Conservation (phyloP, 1,140 invertebrate species). For the Chelonus insularis region DNA sequence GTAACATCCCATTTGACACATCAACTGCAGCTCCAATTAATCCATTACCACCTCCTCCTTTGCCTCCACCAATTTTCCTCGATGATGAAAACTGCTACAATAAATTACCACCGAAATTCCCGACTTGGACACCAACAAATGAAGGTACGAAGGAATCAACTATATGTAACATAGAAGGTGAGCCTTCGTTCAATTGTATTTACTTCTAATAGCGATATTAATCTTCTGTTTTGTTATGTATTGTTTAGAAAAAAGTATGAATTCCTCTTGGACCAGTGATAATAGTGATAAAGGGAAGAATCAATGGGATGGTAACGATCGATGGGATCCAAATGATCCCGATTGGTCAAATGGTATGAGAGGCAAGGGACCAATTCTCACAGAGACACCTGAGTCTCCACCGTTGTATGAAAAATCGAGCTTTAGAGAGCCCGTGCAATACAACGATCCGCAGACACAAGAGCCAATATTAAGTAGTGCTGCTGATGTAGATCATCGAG, state of each 20-base stretch:
- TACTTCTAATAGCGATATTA: no score
- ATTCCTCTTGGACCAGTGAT: slow-evolving; percentile 47
- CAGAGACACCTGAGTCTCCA: slow-evolving; percentile 69
- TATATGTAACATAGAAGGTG: slow-evolving; percentile 55
- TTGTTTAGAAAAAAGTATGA: slow-evolving; percentile 49
- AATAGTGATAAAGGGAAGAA: slow-evolving; percentile 46
- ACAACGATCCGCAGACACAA: slow-evolving; percentile 60
- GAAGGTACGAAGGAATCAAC: slow-evolving; percentile 43
- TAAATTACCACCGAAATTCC: slow-evolving; percentile 60
- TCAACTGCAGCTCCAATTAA: slow-evolving; percentile 40
- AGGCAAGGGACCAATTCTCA: slow-evolving; percentile 42
- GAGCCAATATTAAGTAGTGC: slow-evolving; percentile 54
- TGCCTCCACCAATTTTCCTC: slow-evolving; percentile 63
- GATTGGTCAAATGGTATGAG: slow-evolving; percentile 42
- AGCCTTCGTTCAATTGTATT: slow-evolving; percentile 8
- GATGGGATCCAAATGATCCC: slow-evolving; percentile 49
- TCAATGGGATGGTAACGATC: slow-evolving; percentile 49
- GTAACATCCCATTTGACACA: slow-evolving; percentile 44
- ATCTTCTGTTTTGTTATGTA: no score
- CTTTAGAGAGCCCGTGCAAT: slow-evolving; percentile 62
- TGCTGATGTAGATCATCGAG: slow-evolving; percentile 66
- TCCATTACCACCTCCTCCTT: slow-evolving; percentile 63
- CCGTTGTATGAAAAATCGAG: slow-evolving; percentile 67
- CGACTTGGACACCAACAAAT: slow-evolving; percentile 55
- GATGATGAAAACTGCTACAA: slow-evolving; percentile 59